Conservation (phyloP, 2,888 invertebrate genomes). For the Caenorhabditis plicata region DNA sequence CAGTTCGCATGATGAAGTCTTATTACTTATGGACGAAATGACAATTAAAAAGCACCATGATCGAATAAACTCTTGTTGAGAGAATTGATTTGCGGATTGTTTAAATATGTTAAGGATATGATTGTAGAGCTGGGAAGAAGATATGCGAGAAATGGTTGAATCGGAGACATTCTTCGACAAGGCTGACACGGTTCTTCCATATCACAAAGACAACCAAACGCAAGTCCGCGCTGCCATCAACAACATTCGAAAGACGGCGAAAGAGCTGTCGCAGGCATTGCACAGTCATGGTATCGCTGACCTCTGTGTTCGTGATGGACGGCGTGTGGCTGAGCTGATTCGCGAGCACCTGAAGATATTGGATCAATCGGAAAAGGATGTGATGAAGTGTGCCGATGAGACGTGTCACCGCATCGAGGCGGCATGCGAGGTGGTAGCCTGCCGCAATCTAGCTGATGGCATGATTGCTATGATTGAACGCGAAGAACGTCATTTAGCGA, state of each 20-base stretch:
- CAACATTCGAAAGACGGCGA: slow-evolving; percentile 27
- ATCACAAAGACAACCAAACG: slow-evolving; percentile 33
- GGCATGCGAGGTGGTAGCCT: slow-evolving; percentile 12
- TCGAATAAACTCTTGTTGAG: neutral
- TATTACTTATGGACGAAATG: neutral
- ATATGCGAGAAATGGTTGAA: slow-evolving; percentile 46
- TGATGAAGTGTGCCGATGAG: slow-evolving; percentile 30
- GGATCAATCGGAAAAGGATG: slow-evolving; percentile 25
- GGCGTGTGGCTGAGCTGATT: slow-evolving; percentile 21
- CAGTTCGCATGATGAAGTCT: too few species aligned
- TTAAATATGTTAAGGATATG: too few species aligned
- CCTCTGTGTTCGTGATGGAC: slow-evolving; percentile 13
- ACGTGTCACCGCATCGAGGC: slow-evolving; percentile 16
- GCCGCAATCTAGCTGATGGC: neutral
- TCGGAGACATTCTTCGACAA: slow-evolving; percentile 39
- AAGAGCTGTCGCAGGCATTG: slow-evolving; percentile 35
- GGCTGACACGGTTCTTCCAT: slow-evolving; percentile 35
- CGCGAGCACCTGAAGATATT: slow-evolving; percentile 18
- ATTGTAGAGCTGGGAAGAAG: slow-evolving; percentile 43
- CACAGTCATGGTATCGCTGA: slow-evolving; percentile 20
- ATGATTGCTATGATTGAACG: slow-evolving; percentile 5
- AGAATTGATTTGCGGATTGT: neutral
- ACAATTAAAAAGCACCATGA: neutral
- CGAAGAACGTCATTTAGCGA: slow-evolving; percentile 6
- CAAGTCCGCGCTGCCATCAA: slow-evolving; percentile 27